Conservation (phyloP, 2,888 invertebrate species). For the Heliconius ethilla region DNA sequence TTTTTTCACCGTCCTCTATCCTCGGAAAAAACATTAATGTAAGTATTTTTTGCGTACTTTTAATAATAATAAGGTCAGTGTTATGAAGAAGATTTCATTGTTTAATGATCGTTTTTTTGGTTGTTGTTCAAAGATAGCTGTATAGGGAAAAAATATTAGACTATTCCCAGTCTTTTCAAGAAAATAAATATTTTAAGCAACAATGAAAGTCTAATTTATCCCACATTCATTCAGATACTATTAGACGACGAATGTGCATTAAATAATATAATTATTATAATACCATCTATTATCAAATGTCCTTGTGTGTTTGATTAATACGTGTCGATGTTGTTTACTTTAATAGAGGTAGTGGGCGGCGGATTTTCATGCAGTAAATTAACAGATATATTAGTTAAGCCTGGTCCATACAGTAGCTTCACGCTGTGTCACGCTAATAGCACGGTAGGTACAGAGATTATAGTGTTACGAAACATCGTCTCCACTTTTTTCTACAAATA, state of each 20-base stretch:
- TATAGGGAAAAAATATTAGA: no score
- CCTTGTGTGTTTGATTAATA: constrained; percentile 35
- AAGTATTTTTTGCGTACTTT: background rate
- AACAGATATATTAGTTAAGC: constrained; percentile 4
- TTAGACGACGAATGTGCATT: background rate
- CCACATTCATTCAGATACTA: background rate
- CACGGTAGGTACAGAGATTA: no score
- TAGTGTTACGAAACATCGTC: no score
- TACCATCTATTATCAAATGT: constrained; percentile 13
- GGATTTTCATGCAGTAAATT: constrained; percentile 16
- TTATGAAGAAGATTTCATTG: background rate
- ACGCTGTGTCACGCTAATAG: no score
- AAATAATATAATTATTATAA: background rate
- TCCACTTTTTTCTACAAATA: no score
- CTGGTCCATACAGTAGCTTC: background rate
- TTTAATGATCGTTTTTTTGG: background rate
- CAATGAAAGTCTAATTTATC: background rate
- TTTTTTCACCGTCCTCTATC: no score
- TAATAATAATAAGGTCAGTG: background rate
- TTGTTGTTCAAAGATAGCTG: no score
- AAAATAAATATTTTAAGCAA: no score
- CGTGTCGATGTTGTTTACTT: constrained; percentile 29
- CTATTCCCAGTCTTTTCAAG: no score
- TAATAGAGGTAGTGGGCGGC: constrained; percentile 27
- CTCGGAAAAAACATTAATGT: background rate